These are phyloP conservation scores for Polypedilum vanderplanki DNA, from an alignment of 1,140 invertebrate genomes.

Conservation along the genomic window DNA sequence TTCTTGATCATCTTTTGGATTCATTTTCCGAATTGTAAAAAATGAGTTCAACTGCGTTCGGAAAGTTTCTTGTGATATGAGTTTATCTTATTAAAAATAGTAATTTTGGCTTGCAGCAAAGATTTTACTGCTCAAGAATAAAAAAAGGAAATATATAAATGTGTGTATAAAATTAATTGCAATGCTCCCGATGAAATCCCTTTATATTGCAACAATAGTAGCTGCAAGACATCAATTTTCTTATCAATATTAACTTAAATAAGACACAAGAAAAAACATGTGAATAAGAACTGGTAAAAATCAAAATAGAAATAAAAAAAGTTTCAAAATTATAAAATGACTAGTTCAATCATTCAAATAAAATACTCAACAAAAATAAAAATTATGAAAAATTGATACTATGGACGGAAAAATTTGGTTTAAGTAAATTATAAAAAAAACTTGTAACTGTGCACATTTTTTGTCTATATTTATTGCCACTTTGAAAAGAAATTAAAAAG, in stretches of 20 bases:
- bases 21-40: too few species aligned
- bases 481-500: too few species aligned
- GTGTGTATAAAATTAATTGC: not conserved
- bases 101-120: not conserved
- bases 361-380: not conserved
- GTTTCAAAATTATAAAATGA: too few species aligned
- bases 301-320: too few species aligned
- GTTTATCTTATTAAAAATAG: too few species aligned
- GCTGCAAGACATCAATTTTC: too few species aligned
- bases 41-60: too few species aligned
- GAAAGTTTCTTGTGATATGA: too few species aligned
- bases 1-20: not conserved
- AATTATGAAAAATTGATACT: not conserved
- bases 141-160: not conserved
- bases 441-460: too few species aligned
- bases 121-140: not conserved
- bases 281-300: too few species aligned
- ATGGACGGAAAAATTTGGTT: conserved; percentile 15
- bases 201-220: not conserved
- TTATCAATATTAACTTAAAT: not conserved
- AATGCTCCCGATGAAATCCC: conserved; percentile 9
- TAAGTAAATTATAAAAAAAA: not conserved
- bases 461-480: too few species aligned
- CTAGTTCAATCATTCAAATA: too few species aligned
- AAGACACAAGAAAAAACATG: not conserved